Conservation (phyloP, 2,888 invertebrate genomes). For the Arge pagana region DNA sequence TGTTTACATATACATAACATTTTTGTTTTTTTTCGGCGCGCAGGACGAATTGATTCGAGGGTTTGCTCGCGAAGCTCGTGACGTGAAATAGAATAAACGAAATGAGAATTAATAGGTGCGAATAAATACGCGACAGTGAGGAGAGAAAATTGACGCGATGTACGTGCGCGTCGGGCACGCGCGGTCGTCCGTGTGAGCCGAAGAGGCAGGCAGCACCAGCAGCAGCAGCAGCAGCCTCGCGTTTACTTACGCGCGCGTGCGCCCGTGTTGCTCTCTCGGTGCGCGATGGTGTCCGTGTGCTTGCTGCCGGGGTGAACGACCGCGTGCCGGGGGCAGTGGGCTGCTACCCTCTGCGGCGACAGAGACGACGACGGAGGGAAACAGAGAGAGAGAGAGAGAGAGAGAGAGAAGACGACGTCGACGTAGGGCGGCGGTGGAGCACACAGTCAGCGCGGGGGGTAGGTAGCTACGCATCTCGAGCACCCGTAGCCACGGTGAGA, state of each 20-base stretch:
- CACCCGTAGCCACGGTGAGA: slow-evolving; percentile 28
- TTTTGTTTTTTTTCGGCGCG: no score
- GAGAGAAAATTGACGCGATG: no score
- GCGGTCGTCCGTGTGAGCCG: slow-evolving; percentile 12
- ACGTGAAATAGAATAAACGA: no score
- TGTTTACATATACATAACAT: no score
- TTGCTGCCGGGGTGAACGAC: slow-evolving; percentile 50
- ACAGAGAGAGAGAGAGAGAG: slow-evolving; percentile 33
- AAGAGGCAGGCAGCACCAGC: background rate
- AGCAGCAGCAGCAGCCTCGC: background rate
- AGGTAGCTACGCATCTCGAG: slow-evolving; percentile 21
- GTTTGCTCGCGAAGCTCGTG: no score
- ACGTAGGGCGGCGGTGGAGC: slow-evolving; percentile 23
- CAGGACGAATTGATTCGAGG: no score
- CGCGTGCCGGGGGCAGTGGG: slow-evolving; percentile 56
- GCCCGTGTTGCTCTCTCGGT: slow-evolving; percentile 34
- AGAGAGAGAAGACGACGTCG: slow-evolving; percentile 16
- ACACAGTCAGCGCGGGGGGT: slow-evolving; percentile 21
- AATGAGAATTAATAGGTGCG: no score
- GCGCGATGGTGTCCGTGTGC: slow-evolving; percentile 18
- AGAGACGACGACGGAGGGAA: slow-evolving; percentile 27
- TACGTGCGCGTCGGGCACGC: no score
- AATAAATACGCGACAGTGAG: no score
- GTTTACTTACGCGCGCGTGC: background rate
- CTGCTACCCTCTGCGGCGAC: slow-evolving; percentile 53